Base-by-base conservation (phyloP, 2,888 invertebrate species). In the Sminthurides aquaticus region DNA sequence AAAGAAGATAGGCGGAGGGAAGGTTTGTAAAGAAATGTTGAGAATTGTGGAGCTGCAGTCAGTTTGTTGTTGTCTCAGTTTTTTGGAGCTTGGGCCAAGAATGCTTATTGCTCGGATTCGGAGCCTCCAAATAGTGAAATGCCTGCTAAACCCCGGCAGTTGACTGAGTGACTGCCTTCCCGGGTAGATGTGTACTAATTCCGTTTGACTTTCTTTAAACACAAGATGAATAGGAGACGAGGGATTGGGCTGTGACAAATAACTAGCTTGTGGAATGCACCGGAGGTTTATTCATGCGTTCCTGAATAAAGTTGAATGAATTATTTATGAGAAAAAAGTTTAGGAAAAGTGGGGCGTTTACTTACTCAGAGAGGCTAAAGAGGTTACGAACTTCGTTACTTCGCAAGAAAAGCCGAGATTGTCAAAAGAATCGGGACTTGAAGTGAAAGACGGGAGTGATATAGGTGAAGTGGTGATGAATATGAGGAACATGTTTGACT, bases 1-100 rank as follows among this genome's bases (percentile, higher is more conserved):
- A 65, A 57, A 65, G 62, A 61, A 34, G 48, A 61, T 57, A 49
- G 52, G 52, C 34, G 29, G 28, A 60, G 64, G 43, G 8, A 34
- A 34, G 15, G 43, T 5, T 11, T 34, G 52, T 5, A 52, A n/a
- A 52, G 52, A 52, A 52, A n/a, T n/a, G n/a, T n/a, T n/a, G n/a
- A n/a, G n/a, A n/a, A n/a, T n/a, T n/a, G n/a, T n/a, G n/a, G n/a
- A n/a, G n/a, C n/a, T n/a, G n/a, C n/a, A n/a, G n/a, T n/a, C n/a
- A n/a, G n/a, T n/a, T n/a, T 34, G 43, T 34, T 34, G 15, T 34
- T 34, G 43, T 15, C 43, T 34, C 15, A 15, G 43, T 15, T 34
- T 34, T 34, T 34, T 15, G 43, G 43, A 34, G 43, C 15, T 34
- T 34, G 43, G n/a, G 43, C 43, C 43, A 34, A 34, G 43, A 34